These are phyloP conservation scores for Mesorhabditis spiculigera DNA, from an alignment of 2,888 invertebrate species.

Conservation along the genomic window DNA sequence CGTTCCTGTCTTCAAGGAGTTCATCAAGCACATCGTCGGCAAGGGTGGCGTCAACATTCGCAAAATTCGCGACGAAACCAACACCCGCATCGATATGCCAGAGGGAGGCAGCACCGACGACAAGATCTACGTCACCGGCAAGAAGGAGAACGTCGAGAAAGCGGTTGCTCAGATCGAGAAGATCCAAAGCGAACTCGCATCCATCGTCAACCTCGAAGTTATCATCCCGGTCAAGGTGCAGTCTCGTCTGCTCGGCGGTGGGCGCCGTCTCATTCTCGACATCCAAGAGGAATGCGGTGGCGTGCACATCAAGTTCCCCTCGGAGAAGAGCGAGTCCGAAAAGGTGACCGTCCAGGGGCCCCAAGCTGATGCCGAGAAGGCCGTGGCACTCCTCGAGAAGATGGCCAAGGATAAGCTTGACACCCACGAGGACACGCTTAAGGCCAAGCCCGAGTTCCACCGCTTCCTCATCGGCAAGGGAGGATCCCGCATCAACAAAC, in stretches of 20 bases:
- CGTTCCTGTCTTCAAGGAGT: constrained; percentile 93
- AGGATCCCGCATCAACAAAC: constrained; percentile 67
- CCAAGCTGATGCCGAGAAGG: constrained; percentile 63
- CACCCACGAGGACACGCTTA: constrained; percentile 80
- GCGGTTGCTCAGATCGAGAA: constrained; percentile 83
- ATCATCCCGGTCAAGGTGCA: constrained; percentile 67
- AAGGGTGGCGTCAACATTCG: constrained; percentile 68
- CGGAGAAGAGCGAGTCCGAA: constrained; percentile 74
- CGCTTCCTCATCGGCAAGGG: constrained; percentile 92
- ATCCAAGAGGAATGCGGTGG: constrained; percentile 97
- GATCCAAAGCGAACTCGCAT: constrained; percentile 83
- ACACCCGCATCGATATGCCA: constrained; percentile 89
- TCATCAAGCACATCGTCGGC: constrained; percentile 94
- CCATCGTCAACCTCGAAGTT: constrained; percentile 65
- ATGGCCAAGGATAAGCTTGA: constrained; percentile 67
- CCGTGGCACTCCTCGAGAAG: constrained; percentile 61
- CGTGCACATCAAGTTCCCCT: constrained; percentile 89
- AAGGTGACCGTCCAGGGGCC: constrained; percentile 61
- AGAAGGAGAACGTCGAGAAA: constrained; percentile 81
- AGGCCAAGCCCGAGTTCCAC: constrained; percentile 89
- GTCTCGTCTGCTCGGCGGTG: constrained; percentile 78
- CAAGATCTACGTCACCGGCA: constrained; percentile 71
- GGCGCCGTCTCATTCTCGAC: constrained; percentile 74
- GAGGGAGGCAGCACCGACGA: constrained; percentile 61
- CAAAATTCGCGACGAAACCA: constrained; percentile 82